Evolutionary conservation across 1,140 invertebrate genomes (phyloP), one percentile per base, ranked within the genome.

Genomic region (Hypsibius dujardini): DNA sequence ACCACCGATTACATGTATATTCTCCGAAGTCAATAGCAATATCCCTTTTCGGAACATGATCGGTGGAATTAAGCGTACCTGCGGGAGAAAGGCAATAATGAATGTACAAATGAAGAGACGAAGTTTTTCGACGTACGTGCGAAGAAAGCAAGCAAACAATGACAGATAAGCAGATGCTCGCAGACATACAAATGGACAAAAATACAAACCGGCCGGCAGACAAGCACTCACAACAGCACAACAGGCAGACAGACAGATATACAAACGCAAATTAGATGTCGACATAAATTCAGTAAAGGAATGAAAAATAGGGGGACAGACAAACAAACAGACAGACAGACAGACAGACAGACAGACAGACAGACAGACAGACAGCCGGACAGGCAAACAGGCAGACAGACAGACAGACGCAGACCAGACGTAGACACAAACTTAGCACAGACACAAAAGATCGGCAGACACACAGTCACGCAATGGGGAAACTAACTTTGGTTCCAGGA

Each of bases 21-120:
- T 67, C 62, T 12, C 12, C 12, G 12, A 7, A 3, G 12, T 67
- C 12, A 67, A 42, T 3, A 67, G 62, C 62, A 67, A 7, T 42
- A 42, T 67, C 12, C 62, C 62, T 67, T 42, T 67, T 67, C 62
- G 62, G 42, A 12, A 67, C 7, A 42, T 67, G 12, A 67, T 67
- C 62, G 62, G 62, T 45, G 62, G 62, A 12, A 67, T 3, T 45
- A 67, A 7, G 12, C 62, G 62, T 7, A 67, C 62, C 62, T 67
- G 62, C 12, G 42, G n/a, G 7, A 56, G n/a, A n/a, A n/a, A 28
- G n/a, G 50, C 50, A 56, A 12, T 56, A n/a, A 7, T 12, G 50
- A 56, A 56, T 56, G 50, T 56, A 28, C 28, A 28, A 28, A 28
- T 28, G 28, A 28, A 28, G 28, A 28, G 28, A 28, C 28, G 28